phyloP scores from a whole-genome alignment of 2,888 invertebrate genomes.

The Cyrtodaria siliqua region DNA sequence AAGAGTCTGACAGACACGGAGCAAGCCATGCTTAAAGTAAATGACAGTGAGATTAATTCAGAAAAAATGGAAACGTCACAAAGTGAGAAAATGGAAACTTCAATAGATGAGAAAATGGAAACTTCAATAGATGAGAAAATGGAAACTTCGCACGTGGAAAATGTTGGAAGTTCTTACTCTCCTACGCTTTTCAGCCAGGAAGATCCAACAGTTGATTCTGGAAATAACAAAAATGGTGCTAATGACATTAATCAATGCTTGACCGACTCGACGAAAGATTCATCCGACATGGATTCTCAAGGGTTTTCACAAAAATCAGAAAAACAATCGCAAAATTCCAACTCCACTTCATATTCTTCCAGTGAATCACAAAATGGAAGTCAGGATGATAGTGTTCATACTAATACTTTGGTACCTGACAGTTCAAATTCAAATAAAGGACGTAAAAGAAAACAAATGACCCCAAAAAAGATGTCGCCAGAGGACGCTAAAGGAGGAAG shows the following conservation, averaged over 20 bases:
- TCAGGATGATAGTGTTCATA: neutral
- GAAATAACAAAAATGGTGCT: neutral
- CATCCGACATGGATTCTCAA: neutral
- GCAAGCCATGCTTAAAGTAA: constrained; percentile 14
- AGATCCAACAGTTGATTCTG: neutral
- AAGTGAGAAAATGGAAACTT: neutral
- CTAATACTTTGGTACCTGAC: constrained; percentile 11
- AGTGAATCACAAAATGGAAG: constrained; percentile 1
- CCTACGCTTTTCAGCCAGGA: constrained; percentile 23
- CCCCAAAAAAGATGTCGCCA: constrained; percentile 68
- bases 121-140: neutral
- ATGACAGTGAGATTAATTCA: neutral
- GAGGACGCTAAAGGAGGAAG: constrained; percentile 25
- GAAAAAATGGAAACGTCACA: neutral
- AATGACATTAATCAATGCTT: constrained; percentile 1
- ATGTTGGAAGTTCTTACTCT: neutral
- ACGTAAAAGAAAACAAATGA: constrained; percentile 65
- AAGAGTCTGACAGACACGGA: constrained; percentile 34
- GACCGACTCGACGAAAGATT: neutral
- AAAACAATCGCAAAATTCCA: neutral
- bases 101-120: neutral
- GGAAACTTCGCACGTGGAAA: neutral
- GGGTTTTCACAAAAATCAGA: constrained; percentile 3
- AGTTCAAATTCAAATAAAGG: constrained; percentile 21
- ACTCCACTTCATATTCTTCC: no score